Conservation (phyloP, 2,113 vertebrate genomes). For the Trichechus manatus region DNA sequence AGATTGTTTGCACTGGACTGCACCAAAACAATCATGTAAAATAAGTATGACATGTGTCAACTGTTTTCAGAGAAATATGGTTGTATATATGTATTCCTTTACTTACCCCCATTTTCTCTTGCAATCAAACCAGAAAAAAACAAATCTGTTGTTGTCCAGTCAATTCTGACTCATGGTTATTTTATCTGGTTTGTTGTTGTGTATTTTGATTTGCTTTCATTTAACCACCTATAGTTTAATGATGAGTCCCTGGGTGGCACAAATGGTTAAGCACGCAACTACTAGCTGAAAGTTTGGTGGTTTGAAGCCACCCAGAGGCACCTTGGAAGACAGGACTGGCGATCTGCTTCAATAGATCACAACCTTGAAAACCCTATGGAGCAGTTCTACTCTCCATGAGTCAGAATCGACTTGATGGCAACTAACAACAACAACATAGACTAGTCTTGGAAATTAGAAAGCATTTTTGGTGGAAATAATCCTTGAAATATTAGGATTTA, state of each 20-base stretch:
- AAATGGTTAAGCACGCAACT: too few relatives aligned
- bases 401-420: too few relatives aligned
- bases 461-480: constrained; percentile 29
- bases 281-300: too few relatives aligned
- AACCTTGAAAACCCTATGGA: too few relatives aligned
- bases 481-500: constrained; percentile 21
- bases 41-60: background rate
- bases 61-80: background rate
- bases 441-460: background rate
- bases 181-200: background rate
- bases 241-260: too few relatives aligned
- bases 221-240: background rate
- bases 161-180: background rate
- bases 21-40: background rate
- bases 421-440: too few relatives aligned
- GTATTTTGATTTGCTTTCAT: background rate
- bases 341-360: too few relatives aligned
- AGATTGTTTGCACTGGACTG: background rate
- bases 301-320: too few relatives aligned
- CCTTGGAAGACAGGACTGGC: too few relatives aligned
- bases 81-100: background rate
- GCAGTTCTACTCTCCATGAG: too few relatives aligned
- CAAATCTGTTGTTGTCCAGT: too few relatives aligned
- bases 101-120: background rate
- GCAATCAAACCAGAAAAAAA: background rate